Conservation (phyloP, 2,797 vertebrate genomes). For the Pipistrellus pygmaeus region DNA sequence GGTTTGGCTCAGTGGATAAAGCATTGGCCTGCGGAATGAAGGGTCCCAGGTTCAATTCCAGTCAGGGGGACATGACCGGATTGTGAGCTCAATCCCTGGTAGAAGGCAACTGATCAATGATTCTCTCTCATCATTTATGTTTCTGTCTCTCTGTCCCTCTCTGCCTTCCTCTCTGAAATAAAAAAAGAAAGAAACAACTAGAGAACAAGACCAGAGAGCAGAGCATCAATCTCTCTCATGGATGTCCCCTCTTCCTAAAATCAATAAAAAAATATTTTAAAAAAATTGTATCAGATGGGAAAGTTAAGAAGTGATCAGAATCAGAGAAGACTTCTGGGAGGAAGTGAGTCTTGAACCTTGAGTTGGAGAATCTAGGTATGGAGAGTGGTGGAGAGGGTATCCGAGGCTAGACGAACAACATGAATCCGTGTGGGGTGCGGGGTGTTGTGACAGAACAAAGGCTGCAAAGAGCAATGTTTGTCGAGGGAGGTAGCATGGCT, state of each 20-base stretch:
- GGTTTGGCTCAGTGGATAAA: background rate
- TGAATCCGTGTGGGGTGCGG: background rate
- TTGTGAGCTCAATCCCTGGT: background rate
- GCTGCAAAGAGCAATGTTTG: conserved; percentile 18
- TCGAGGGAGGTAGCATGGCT: background rate
- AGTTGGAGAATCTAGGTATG: background rate
- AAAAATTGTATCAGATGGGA: background rate
- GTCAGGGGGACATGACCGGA: background rate
- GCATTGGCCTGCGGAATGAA: background rate
- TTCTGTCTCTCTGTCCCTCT: background rate
- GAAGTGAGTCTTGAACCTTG: conserved; percentile 1
- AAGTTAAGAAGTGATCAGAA: conserved; percentile 22
- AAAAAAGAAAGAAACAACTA: background rate
- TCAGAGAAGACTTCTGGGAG: conserved; percentile 12
- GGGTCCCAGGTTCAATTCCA: background rate
- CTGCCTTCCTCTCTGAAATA: too few relatives aligned
- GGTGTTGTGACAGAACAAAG: conserved; percentile 20
- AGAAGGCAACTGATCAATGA: too few relatives aligned
- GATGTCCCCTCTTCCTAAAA: background rate
- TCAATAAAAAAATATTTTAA: background rate
- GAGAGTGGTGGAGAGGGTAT: background rate
- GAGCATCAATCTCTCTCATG: background rate
- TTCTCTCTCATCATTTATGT: too few relatives aligned
- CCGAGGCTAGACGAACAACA: background rate
- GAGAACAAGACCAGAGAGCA: background rate